Evolutionary conservation across 2,797 vertebrate genomes (phyloP), one percentile per base, ranked within the genome.

Genomic region (Neostethus bicornis): DNA sequence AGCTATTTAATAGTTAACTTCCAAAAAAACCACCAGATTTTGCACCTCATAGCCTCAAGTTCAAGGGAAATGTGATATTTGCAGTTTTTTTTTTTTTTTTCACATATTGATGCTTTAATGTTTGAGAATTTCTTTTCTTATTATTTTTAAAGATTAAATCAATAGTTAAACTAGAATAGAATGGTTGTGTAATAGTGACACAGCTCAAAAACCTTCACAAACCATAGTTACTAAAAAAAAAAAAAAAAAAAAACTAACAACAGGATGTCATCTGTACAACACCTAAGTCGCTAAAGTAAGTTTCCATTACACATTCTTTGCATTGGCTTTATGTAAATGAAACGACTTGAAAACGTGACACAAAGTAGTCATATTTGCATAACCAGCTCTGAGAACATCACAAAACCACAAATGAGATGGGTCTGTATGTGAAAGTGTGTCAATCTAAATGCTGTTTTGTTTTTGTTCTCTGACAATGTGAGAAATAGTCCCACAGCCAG

Each of bases 381-480:
- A 35, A 58, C 29, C 20, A 37, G 7, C 19, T 23, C 19, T 0
- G 0, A 51, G 31, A 5, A 5, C 4, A 57, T 73, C 38, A 20
- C 46, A 66, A 63, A 51, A 19, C 20, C 17, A 11, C 28, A 24
- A 44, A 57, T 44, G 19, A 54, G 28, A 65, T 56, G 50, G 34
- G 23, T 20, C 48, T 46, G 32, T 66, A 13, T 13, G 17, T 25
- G 35, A 45, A 59, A 49, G 65, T 55, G 67, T 70, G 50, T 51
- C 66, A 24, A 21, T 10, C 21, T 17, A 69, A 47, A 61, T n/a
- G n/a, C n/a, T n/a, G n/a, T n/a, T n/a, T 44, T 56, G 38, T 42
- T 62, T 73, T 60, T 70, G 51, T 75, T 3, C 51, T 17, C 61
- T 24, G 53, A 67, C 67, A 42, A 66, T 35, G 49, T 73, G 60